Evolutionary conservation across 2,113 vertebrate species (phyloP).

Genomic region (Papio anubis): DNA sequence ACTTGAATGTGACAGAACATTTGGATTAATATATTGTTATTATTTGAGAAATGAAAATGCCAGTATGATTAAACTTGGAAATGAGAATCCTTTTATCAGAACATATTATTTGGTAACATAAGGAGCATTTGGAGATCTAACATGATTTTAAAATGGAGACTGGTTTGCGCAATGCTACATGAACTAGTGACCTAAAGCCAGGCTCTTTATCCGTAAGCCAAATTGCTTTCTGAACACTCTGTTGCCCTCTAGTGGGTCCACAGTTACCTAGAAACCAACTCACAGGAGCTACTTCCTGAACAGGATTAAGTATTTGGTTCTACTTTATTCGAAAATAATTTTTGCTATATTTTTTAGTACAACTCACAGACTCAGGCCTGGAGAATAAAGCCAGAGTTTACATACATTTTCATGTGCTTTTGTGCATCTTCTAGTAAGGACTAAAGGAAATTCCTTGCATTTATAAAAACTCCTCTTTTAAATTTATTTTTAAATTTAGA

Average conservation of each 20-base stretch:
- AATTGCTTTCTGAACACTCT: background rate
- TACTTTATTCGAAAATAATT: background rate
- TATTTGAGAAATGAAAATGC: conserved; percentile 40
- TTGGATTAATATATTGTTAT: conserved; percentile 11
- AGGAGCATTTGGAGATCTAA: background rate
- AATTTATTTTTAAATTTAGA: background rate
- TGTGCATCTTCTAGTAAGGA: background rate
- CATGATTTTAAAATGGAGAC: background rate
- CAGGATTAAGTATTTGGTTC: background rate
- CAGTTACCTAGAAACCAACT: background rate
- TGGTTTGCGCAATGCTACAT: background rate
- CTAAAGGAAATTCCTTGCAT: background rate
- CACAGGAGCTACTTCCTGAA: background rate
- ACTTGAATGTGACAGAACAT: conserved; percentile 1
- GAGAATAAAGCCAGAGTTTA: background rate
- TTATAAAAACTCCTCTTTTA: conserved; percentile 2
- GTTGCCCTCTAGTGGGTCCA: conserved; percentile 55
- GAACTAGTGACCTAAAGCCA: conserved; percentile 15
- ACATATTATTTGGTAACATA: background rate
- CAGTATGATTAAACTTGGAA: conserved; percentile 6
- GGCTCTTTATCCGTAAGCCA: background rate
- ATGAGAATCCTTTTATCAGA: background rate
- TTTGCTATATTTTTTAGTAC: background rate
- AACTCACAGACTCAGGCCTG: background rate
- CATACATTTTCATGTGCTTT: background rate